Evolutionary conservation across 2,797 vertebrate species (phyloP).

Genomic region (Brotogeris chrysoptera): DNA sequence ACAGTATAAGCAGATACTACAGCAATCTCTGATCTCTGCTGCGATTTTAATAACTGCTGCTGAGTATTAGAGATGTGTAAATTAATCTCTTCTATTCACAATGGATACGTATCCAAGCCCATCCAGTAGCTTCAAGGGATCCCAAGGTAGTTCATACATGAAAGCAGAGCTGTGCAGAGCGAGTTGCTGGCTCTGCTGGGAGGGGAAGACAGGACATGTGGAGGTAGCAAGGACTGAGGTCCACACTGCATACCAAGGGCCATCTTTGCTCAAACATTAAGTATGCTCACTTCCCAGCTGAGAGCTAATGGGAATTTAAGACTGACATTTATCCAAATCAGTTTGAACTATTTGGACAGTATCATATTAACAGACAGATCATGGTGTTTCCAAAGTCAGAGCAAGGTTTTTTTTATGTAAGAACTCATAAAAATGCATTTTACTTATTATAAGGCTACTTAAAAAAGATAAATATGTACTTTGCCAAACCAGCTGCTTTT

Average conservation of each 20-base stretch:
- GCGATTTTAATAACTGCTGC: neutral
- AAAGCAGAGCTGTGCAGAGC: neutral
- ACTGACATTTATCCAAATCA: neutral
- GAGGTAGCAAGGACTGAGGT: neutral
- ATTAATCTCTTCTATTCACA: neutral
- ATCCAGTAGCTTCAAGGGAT: neutral
- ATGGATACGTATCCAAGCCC: neutral
- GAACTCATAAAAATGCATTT: neutral
- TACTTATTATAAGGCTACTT: neutral
- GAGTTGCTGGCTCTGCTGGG: neutral
- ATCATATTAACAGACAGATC: neutral
- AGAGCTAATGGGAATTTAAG: neutral
- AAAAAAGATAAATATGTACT: neutral
- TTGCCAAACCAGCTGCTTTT: neutral
- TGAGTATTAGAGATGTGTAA: neutral
- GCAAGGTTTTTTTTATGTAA: neutral
- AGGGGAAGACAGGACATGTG: neutral
- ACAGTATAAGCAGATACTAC: neutral
- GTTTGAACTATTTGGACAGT: neutral
- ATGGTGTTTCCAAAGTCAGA: neutral
- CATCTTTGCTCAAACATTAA: neutral
- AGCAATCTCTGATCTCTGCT: constrained; percentile 4
- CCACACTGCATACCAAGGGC: neutral
- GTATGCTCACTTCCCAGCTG: neutral
- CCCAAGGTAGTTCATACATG: accelerated